Percentiles rank a stretch among this genome's conserved stretches.
phyloP scores from a whole-genome alignment of 2,797 vertebrate genomes.

The Rhynchotus rufescens region DNA sequence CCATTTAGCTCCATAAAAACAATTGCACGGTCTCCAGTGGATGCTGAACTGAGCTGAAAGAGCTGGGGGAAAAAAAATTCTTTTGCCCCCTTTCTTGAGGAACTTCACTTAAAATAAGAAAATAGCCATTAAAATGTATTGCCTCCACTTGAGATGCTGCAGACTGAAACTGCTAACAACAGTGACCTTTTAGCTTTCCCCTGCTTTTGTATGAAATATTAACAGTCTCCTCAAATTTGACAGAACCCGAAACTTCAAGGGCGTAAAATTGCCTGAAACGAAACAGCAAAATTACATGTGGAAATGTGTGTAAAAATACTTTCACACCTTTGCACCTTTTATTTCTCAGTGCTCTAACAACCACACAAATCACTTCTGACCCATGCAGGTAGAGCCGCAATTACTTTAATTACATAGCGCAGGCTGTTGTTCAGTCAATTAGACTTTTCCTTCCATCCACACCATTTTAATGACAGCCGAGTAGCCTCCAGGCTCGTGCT shows the following conservation, averaged over 20 bases:
- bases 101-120: neutral
- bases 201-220: neutral
- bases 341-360: conserved; percentile 20
- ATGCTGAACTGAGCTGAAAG: neutral
- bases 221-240: conserved; percentile 15
- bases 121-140: neutral
- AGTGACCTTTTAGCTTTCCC: conserved; percentile 25
- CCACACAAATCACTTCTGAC: conserved; percentile 29
- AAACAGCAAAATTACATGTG: conserved; percentile 11
- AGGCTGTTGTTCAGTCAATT: conserved; percentile 62
- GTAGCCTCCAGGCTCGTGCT: neutral
- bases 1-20: neutral
- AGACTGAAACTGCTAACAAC: neutral
- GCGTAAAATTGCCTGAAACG: neutral
- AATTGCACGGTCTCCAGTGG: fast-evolving
- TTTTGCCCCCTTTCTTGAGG: neutral
- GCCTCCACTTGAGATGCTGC: neutral
- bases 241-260: conserved; percentile 27
- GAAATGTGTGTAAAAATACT: neutral
- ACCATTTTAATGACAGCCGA: conserved; percentile 53
- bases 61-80: neutral
- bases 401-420: conserved; percentile 29
- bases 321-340: neutral
- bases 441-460: conserved; percentile 30
- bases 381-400: conserved; percentile 47